phyloP scores from a whole-genome alignment of 2,888 invertebrate species.

The Poecilus cupreus region DNA sequence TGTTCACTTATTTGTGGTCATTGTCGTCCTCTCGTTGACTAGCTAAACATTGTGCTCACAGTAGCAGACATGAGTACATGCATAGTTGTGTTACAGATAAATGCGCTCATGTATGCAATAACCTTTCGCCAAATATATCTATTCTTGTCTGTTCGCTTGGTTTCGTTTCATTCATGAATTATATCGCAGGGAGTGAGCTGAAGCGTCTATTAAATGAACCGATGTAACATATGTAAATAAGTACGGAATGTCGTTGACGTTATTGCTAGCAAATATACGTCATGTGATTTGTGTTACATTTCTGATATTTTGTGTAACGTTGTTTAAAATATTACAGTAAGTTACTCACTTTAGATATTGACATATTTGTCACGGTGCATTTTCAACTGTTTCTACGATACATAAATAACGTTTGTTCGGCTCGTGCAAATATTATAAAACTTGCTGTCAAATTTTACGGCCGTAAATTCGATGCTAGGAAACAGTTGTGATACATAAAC shows the following conservation, averaged over 20 bases:
- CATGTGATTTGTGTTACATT: too few species aligned
- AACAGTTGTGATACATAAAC: too few species aligned
- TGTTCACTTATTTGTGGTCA: slow-evolving; percentile 10
- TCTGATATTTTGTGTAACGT: too few species aligned
- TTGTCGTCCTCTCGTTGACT: background rate
- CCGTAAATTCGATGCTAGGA: too few species aligned
- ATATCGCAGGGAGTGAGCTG: background rate
- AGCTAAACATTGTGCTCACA: background rate
- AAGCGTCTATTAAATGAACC: background rate
- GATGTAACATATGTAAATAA: slow-evolving; percentile 6
- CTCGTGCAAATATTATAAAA: too few species aligned
- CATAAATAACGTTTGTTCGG: too few species aligned
- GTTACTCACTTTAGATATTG: too few species aligned
- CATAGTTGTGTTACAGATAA: slow-evolving; percentile 14
- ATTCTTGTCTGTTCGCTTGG: background rate
- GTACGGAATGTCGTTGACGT: background rate
- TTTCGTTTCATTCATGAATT: slow-evolving; percentile 23
- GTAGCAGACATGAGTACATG: slow-evolving; percentile 21
- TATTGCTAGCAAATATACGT: background rate
- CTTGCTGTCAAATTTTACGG: too few species aligned
- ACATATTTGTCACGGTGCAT: too few species aligned
- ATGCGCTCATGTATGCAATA: slow-evolving; percentile 22
- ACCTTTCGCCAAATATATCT: slow-evolving; percentile 28
- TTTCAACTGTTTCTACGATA: too few species aligned
- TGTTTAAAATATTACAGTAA: too few species aligned